Percentiles rank a stretch among this genome's conserved stretches.
Evolutionary conservation across 2,888 invertebrate genomes (phyloP).

Genomic region (Tinea semifulvella): DNA sequence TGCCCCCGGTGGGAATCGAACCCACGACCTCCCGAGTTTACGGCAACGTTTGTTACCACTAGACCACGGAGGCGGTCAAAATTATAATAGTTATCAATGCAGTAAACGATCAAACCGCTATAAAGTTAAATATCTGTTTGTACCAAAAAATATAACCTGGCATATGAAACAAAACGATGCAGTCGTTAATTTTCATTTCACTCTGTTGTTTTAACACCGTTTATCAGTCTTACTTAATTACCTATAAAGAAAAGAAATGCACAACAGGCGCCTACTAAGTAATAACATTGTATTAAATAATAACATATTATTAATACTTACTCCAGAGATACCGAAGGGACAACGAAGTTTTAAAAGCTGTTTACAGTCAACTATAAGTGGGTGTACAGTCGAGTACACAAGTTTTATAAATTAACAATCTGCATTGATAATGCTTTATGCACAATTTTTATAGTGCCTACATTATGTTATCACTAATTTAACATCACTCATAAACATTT

Average conservation of each 20-base stretch:
- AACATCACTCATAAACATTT: no score
- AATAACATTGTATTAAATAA: slow-evolving; percentile 62
- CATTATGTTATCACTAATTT: no score
- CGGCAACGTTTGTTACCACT: no score
- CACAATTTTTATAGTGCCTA: no score
- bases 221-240: slow-evolving; percentile 34
- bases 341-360: slow-evolving; percentile 58
- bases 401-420: neutral
- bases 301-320: slow-evolving; percentile 62
- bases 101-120: slow-evolving; percentile 37
- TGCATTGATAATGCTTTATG: no score
- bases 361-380: slow-evolving; percentile 56
- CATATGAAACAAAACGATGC: slow-evolving; percentile 35
- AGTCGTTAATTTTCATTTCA: slow-evolving; percentile 38
- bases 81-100: slow-evolving; percentile 30
- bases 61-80: no score
- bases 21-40: no score
- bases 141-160: slow-evolving; percentile 29
- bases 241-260: slow-evolving; percentile 32
- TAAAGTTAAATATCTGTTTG: slow-evolving; percentile 36
- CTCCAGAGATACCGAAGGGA: slow-evolving; percentile 55
- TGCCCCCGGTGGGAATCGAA: no score
- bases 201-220: slow-evolving; percentile 37
- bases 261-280: slow-evolving; percentile 38
- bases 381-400: slow-evolving; percentile 38